Evolutionary conservation across 2,113 vertebrate species (phyloP).

Genomic region (Caranx ignobilis): DNA sequence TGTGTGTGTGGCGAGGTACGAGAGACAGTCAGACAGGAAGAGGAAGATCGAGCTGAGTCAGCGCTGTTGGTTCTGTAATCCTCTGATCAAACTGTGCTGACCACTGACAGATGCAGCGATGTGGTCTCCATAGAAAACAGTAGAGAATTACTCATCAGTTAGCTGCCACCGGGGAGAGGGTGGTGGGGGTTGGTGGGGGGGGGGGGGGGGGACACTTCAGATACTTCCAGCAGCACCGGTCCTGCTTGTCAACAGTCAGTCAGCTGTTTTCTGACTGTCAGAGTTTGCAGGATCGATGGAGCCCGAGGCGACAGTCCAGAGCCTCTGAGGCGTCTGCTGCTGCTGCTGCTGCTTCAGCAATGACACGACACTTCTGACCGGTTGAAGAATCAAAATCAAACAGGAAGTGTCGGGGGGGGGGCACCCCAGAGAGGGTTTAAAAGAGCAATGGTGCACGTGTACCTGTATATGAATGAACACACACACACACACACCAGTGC

Average conservation of each 20-base stretch:
- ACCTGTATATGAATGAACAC: no score
- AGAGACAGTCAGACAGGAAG: conserved; percentile 33
- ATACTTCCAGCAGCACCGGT: conserved; percentile 14
- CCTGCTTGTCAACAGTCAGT: conserved; percentile 6
- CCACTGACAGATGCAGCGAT: neutral
- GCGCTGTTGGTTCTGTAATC: conserved; percentile 34
- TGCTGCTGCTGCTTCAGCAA: neutral
- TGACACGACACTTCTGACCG: neutral
- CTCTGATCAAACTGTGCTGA: conserved; percentile 44
- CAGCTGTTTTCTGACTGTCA: neutral
- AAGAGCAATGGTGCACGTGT: no score
- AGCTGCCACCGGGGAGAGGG: neutral
- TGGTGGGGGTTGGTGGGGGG: neutral
- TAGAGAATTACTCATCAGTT: conserved; percentile 35
- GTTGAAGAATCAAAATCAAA: conserved; percentile 1
- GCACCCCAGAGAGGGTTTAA: no score
- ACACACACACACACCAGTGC: no score
- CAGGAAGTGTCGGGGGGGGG: no score
- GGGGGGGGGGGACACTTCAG: neutral
- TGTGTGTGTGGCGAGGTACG: neutral
- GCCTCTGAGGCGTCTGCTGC: neutral
- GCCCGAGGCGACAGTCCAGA: conserved; percentile 2
- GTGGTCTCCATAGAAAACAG: neutral
- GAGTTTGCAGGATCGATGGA: neutral
- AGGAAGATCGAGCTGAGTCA: conserved; percentile 38